Evolutionary conservation across 2,113 vertebrate genomes (phyloP).

Genomic region (Chloropsis cyanopogon): DNA sequence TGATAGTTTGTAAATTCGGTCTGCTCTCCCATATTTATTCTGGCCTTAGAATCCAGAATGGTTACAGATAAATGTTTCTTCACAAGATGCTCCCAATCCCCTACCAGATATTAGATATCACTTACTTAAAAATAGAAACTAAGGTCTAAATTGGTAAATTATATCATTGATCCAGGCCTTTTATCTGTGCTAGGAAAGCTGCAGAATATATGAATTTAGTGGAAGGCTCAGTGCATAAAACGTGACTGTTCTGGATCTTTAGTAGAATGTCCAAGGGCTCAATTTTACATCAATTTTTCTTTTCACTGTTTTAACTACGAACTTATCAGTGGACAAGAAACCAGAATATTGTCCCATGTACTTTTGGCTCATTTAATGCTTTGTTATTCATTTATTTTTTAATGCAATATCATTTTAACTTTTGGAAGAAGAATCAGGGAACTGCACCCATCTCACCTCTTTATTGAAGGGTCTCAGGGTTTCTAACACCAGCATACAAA

Average conservation of each 20-base stretch:
- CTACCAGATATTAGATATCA: not conserved
- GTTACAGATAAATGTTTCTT: not conserved
- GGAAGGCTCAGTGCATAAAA: not conserved
- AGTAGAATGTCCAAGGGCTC: not conserved
- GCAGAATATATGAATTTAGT: not conserved
- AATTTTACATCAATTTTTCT: not conserved
- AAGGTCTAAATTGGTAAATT: not conserved
- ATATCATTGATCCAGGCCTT: constrained; percentile 13
- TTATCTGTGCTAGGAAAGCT: not conserved
- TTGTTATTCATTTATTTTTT: not conserved
- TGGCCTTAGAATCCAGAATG: not conserved
- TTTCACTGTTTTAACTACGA: not conserved
- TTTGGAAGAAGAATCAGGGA: not conserved
- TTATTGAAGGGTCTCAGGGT: not conserved
- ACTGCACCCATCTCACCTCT: not conserved
- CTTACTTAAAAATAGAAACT: constrained; percentile 32
- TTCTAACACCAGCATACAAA: not conserved
- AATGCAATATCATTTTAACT: not conserved
- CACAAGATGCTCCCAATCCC: not conserved
- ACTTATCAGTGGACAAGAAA: not conserved
- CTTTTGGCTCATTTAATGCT: not conserved
- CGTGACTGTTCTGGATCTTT: not conserved
- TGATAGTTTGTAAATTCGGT: not conserved
- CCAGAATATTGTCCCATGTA: not conserved
- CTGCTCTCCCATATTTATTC: not conserved